Evolutionary conservation across 2,797 vertebrate species (phyloP).

Genomic region (Anas bernieri): DNA sequence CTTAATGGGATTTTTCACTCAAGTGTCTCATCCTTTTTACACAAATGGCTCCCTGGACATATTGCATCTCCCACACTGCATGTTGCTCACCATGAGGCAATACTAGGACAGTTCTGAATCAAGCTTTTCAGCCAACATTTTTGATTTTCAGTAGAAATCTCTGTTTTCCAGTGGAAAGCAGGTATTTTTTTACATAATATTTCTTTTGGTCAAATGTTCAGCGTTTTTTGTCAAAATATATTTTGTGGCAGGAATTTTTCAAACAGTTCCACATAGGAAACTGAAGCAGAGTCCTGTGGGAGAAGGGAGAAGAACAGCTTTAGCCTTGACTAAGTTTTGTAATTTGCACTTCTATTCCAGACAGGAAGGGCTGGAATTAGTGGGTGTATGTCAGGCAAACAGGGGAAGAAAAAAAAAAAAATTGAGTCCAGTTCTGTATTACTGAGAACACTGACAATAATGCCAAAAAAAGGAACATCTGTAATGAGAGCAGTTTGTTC

Average conservation of each 20-base stretch:
- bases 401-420: neutral
- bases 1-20: neutral
- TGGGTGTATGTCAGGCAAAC: neutral
- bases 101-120: neutral
- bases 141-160: neutral
- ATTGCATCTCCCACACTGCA: fast-evolving
- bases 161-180: neutral
- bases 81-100: neutral
- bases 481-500: neutral
- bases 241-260: neutral
- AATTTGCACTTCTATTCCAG: neutral
- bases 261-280: neutral
- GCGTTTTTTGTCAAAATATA: neutral
- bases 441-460: neutral
- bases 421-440: neutral
- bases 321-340: neutral
- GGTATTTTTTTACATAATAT: neutral
- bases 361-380: neutral
- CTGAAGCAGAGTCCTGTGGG: neutral
- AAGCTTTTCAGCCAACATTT: neutral
- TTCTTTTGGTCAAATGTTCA: neutral
- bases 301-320: neutral
- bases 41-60: neutral
- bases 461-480: neutral
- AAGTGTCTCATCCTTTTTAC: neutral